phyloP scores from a whole-genome alignment of 1,140 invertebrate species.

The Drosophila repletoides region DNA sequence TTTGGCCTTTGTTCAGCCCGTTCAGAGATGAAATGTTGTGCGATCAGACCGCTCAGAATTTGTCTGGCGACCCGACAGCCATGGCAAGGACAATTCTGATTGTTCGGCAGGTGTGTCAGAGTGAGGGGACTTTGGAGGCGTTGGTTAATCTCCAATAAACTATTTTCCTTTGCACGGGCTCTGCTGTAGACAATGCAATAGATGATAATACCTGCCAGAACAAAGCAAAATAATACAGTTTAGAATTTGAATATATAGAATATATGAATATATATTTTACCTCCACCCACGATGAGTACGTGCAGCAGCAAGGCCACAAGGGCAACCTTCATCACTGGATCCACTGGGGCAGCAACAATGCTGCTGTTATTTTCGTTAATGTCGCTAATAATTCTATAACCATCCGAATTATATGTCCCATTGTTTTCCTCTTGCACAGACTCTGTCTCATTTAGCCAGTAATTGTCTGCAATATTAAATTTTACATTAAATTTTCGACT shows the following conservation, averaged over 20 bases:
- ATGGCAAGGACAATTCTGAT: conserved; percentile 42
- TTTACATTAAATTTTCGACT: neutral
- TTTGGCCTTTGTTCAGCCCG: too few relatives aligned
- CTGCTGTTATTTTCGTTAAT: neutral
- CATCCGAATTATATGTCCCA: conserved; percentile 13
- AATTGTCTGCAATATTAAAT: conserved; percentile 4
- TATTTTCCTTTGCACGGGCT: neutral
- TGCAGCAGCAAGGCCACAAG: conserved; percentile 46
- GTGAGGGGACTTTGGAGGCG: conserved; percentile 18
- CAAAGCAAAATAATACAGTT: neutral
- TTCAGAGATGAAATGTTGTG: conserved; percentile 31
- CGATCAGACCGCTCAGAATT: conserved; percentile 40
- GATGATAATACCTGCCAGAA: conserved; percentile 42
- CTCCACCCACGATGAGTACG: conserved; percentile 43
- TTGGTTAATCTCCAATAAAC: neutral
- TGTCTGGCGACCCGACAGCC: conserved; percentile 43
- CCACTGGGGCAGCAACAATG: neutral
- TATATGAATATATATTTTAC: conserved; percentile 9
- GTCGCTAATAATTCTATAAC: conserved; percentile 4
- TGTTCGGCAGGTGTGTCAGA: conserved; percentile 39
- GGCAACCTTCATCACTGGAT: conserved; percentile 28
- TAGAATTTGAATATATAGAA: neutral
- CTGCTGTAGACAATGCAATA: conserved; percentile 41
- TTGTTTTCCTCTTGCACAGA: conserved; percentile 22
- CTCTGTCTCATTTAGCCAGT: conserved; percentile 39